These are phyloP conservation scores for Nudaria mundana DNA, from an alignment of 2,888 invertebrate species.

Conservation along the genomic window DNA sequence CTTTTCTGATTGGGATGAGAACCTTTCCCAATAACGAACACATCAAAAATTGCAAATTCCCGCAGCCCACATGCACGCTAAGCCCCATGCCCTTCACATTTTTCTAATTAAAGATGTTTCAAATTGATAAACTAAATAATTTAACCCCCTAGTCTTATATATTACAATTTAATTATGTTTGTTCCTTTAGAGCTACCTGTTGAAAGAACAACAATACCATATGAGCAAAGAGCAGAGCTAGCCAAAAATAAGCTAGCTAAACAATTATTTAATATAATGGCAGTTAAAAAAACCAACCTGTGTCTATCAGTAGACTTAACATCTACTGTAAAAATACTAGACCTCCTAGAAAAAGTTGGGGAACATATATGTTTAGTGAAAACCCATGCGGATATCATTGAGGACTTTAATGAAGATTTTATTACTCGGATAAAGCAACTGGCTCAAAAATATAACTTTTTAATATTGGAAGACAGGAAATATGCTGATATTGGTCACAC, in stretches of 20 bases:
- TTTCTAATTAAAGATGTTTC: no score
- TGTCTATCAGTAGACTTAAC: constrained; percentile 95
- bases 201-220: constrained; percentile 81
- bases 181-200: constrained; percentile 39
- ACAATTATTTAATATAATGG: constrained; percentile 89
- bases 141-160: no score
- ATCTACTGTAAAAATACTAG: constrained; percentile 84
- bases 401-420: constrained; percentile 87
- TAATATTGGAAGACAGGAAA: constrained; percentile 98
- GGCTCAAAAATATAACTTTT: constrained; percentile 89
- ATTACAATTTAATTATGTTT: no score
- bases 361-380: constrained; percentile 94
- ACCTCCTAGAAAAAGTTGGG: constrained; percentile 88
- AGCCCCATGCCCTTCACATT: no score
- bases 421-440: constrained; percentile 82
- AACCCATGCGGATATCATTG: constrained; percentile 93
- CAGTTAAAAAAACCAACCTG: constrained; percentile 91
- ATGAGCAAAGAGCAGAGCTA: constrained; percentile 80
- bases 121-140: no score
- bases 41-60: no score
- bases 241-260: constrained; percentile 83
- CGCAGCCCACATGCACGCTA: no score
- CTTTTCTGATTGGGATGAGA: no score
- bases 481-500: constrained; percentile 98
- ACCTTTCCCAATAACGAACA: neutral